A percentile compares a stretch with the other conserved stretches of the same genome.
These are phyloP conservation scores for Recurvirostra avosetta DNA, from an alignment of 2,113 vertebrate genomes.

Conservation along the genomic window DNA sequence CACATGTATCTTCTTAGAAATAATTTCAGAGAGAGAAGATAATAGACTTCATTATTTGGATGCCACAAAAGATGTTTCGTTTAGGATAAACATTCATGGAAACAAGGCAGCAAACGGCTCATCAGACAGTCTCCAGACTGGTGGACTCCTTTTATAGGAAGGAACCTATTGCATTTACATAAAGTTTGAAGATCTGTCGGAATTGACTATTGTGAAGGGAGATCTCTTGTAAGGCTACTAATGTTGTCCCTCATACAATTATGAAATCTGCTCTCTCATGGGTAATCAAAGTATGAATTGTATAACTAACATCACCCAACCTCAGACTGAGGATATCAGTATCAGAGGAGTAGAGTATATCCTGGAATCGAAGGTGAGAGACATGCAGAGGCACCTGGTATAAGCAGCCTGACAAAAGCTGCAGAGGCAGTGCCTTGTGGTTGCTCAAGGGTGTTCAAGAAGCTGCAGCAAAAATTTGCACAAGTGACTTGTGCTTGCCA, in stretches of 20 bases:
- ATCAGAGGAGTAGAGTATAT: not conserved
- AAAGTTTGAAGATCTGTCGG: not conserved
- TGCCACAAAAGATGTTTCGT: not conserved
- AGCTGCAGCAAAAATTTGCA: not conserved
- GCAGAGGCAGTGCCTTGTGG: not conserved
- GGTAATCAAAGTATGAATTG: not conserved
- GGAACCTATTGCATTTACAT: not conserved
- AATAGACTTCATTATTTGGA: not conserved
- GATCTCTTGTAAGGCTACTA: not conserved
- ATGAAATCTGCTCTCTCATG: not conserved
- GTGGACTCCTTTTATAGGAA: not conserved
- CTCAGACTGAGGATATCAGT: not conserved
- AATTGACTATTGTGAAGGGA: not conserved
- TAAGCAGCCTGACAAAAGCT: not conserved
- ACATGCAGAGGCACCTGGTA: not conserved
- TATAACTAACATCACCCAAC: not conserved
- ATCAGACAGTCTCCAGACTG: not conserved
- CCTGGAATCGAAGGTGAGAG: not conserved
- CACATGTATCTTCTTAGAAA: not conserved
- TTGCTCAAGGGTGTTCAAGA: not conserved
- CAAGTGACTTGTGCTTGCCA: not conserved
- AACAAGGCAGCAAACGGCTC: not conserved
- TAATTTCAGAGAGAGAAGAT: not conserved
- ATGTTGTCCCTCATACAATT: not conserved
- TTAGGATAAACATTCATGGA: not conserved